Percentiles rank a stretch among this genome's conserved stretches.
These are phyloP conservation scores for Mythimna lalbum DNA, from an alignment of 2,888 invertebrate genomes.

Conservation along the genomic window DNA sequence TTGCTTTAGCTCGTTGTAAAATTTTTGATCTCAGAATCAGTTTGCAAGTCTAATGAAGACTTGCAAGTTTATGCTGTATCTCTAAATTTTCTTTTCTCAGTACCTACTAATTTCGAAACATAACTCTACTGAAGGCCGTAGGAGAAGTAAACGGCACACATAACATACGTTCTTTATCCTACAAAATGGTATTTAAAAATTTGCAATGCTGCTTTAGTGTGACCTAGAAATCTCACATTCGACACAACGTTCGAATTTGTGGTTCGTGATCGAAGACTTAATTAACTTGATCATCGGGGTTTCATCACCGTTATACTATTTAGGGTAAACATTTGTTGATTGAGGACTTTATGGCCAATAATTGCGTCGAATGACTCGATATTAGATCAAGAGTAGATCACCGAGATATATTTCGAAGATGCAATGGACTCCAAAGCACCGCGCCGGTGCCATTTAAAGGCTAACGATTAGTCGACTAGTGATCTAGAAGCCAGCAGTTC, in stretches of 20 bases:
- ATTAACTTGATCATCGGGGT: constrained; percentile 72
- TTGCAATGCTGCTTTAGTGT: constrained; percentile 78
- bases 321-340: constrained; percentile 52
- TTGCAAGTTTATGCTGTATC: constrained; percentile 50
- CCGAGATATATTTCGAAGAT: neutral
- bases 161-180: constrained; percentile 66
- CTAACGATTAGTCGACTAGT: constrained; percentile 6
- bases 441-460: neutral
- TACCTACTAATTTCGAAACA: constrained; percentile 64
- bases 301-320: constrained; percentile 59
- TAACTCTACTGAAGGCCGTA: constrained; percentile 63
- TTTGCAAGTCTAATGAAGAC: no score
- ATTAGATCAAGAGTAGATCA: constrained; percentile 6
- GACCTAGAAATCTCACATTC: constrained; percentile 81
- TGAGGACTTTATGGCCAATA: constrained; percentile 10
- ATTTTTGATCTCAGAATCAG: neutral
- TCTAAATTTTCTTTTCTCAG: constrained; percentile 55
- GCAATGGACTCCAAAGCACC: neutral
- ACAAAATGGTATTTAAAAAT: constrained; percentile 73
- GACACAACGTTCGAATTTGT: constrained; percentile 68
- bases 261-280: constrained; percentile 67
- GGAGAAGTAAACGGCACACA: constrained; percentile 66
- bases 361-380: constrained; percentile 6
- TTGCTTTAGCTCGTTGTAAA: neutral
- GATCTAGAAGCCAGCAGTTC: neutral